Conservation (phyloP, 1,140 invertebrate species). For the Drosophila melanica region DNA sequence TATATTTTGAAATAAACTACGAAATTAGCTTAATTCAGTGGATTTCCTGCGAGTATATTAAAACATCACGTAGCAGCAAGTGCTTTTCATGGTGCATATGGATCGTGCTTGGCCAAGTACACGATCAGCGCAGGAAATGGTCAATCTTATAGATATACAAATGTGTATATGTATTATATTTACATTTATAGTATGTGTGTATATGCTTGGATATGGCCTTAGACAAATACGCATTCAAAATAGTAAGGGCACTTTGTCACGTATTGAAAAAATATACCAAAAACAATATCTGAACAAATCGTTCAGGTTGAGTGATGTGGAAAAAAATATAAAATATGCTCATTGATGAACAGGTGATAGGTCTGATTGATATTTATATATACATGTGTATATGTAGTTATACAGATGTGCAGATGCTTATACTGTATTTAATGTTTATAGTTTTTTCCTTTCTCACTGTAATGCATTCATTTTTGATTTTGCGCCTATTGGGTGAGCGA, state of each 20-base stretch:
- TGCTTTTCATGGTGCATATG: neutral
- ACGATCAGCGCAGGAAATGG: constrained; percentile 25
- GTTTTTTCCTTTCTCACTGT: neutral
- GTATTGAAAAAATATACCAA: constrained; percentile 8
- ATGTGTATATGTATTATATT: constrained; percentile 14
- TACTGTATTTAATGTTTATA: neutral
- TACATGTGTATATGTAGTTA: neutral
- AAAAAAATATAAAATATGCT: constrained; percentile 10
- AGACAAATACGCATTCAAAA: constrained; percentile 10
- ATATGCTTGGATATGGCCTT: constrained; percentile 12
- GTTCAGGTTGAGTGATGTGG: neutral
- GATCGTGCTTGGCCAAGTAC: constrained; percentile 16
- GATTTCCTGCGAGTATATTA: constrained; percentile 10
- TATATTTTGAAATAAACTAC: neutral
- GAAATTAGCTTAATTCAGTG: constrained; percentile 9
- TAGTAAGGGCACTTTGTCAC: constrained; percentile 45
- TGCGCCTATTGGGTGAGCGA: too few species aligned
- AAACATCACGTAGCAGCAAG: constrained; percentile 23
- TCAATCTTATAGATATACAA: constrained; percentile 17
- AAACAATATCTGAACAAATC: neutral
- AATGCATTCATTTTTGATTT: neutral
- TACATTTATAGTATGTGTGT: neutral
- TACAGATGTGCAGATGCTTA: neutral
- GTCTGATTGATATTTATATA: constrained; percentile 17
- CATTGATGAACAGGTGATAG: constrained; percentile 24